These are phyloP conservation scores for Fissipunctia ypsillon DNA, from an alignment of 2,888 invertebrate species.

Conservation along the genomic window DNA sequence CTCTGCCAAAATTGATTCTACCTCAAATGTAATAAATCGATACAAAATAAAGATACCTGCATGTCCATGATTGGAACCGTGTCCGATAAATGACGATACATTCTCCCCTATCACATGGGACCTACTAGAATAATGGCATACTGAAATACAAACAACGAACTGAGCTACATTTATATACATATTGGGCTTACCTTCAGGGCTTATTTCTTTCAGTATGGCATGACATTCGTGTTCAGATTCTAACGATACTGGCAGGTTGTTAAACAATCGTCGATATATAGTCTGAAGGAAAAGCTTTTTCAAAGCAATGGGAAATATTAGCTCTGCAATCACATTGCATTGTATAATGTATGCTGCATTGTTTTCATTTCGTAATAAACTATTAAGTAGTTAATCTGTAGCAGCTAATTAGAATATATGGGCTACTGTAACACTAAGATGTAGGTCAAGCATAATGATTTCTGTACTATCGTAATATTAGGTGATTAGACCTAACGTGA, in stretches of 20 bases:
- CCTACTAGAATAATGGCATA: conserved; percentile 47
- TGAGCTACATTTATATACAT: conserved; percentile 21
- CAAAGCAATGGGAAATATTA: conserved; percentile 12
- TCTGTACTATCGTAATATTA: conserved; percentile 29
- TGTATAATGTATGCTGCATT: conserved; percentile 14
- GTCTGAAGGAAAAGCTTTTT: background rate
- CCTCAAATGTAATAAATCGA: conserved; percentile 46
- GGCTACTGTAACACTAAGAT: conserved; percentile 5
- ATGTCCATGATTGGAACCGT: conserved; percentile 47
- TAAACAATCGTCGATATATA: conserved; percentile 1
- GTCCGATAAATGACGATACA: conserved; percentile 52
- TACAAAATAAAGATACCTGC: conserved; percentile 46
- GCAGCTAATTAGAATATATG: conserved; percentile 13
- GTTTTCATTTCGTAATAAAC: conserved; percentile 24
- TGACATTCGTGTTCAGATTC: background rate
- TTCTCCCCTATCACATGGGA: conserved; percentile 54
- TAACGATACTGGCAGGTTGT: background rate
- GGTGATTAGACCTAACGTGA: background rate
- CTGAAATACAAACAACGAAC: conserved; percentile 42
- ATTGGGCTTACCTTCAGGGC: conserved; percentile 1
- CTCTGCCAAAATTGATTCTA: conserved; percentile 22
- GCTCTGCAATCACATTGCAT: conserved; percentile 31
- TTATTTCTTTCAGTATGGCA: background rate
- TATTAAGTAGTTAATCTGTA: conserved; percentile 10
- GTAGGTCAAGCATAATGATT: conserved; percentile 13